These are phyloP conservation scores for Alentia gelatinosa DNA, from an alignment of 2,888 invertebrate genomes.

Conservation along the genomic window DNA sequence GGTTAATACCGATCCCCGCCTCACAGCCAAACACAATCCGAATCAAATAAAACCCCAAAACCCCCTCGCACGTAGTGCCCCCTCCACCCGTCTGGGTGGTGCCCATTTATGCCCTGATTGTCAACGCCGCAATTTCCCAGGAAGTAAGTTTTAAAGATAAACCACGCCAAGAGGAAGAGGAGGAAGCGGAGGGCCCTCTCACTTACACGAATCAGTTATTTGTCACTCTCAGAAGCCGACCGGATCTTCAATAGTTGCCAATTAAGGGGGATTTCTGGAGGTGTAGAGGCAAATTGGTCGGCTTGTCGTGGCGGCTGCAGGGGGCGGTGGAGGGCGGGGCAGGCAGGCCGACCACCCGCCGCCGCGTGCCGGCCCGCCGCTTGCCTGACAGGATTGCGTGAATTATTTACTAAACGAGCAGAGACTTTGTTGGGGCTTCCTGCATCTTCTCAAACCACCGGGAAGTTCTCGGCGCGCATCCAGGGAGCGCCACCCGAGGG, in stretches of 20 bases:
- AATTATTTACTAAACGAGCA: conserved; percentile 38
- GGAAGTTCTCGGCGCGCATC: neutral
- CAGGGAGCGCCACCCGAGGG: neutral
- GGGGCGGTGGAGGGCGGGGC: neutral
- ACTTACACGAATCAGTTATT: neutral
- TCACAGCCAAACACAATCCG: too few species aligned
- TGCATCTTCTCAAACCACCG: neutral
- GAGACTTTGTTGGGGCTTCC: conserved; percentile 15
- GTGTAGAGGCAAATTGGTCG: conserved; percentile 18
- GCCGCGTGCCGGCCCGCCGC: neutral
- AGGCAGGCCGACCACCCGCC: neutral
- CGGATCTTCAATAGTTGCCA: neutral
- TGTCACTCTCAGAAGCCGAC: neutral
- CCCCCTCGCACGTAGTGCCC: too few species aligned
- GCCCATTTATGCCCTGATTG: too few species aligned
- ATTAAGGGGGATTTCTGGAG: conserved; percentile 33
- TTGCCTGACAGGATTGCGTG: neutral
- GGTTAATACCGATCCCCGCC: too few species aligned
- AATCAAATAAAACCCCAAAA: too few species aligned
- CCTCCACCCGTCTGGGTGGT: too few species aligned
- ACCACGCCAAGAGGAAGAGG: neutral
- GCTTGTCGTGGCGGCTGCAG: neutral
- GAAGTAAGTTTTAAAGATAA: too few species aligned
- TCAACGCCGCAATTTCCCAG: too few species aligned
- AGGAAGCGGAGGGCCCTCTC: neutral